phyloP scores from a whole-genome alignment of 1,140 invertebrate species.

The Drosophila parabipectinata region DNA sequence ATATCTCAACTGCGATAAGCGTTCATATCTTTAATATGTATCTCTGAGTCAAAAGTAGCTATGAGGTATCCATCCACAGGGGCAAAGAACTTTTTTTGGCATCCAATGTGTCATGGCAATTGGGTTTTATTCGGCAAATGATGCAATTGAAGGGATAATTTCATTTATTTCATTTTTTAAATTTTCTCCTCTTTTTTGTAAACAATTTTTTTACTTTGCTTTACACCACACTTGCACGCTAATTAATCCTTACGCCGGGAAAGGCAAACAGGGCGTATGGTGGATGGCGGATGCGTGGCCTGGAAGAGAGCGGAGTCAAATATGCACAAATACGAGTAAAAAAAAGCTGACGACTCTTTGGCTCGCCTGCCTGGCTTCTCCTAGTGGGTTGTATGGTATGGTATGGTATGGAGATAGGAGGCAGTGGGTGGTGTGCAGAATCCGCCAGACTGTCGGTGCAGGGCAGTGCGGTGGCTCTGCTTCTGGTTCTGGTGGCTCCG shows the following conservation, averaged over 20 bases:
- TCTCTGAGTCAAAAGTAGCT: constrained; percentile 21
- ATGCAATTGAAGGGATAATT: constrained; percentile 77
- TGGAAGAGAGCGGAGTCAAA: constrained; percentile 49
- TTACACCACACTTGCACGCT: constrained; percentile 74
- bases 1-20: constrained; percentile 19
- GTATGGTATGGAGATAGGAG: neutral
- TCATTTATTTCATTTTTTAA: constrained; percentile 47
- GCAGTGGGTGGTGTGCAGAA: constrained; percentile 1
- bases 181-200: constrained; percentile 15
- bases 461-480: constrained; percentile 1
- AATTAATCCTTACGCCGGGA: constrained; percentile 81
- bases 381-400: constrained; percentile 12
- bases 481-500: constrained; percentile 19
- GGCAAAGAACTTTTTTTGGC: constrained; percentile 51
- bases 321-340: constrained; percentile 63
- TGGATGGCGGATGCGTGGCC: constrained; percentile 17
- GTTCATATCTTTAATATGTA: neutral
- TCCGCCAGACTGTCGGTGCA: constrained; percentile 1
- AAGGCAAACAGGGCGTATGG: constrained; percentile 58
- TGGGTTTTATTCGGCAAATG: constrained; percentile 67
- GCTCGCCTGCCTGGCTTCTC: constrained; percentile 53
- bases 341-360: constrained; percentile 65
- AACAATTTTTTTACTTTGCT: constrained; percentile 33
- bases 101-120: constrained; percentile 53
- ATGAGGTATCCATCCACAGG: constrained; percentile 6